Evolutionary conservation across 2,113 vertebrate species (phyloP).

Genomic region (Tretioscincus oriximinensis): DNA sequence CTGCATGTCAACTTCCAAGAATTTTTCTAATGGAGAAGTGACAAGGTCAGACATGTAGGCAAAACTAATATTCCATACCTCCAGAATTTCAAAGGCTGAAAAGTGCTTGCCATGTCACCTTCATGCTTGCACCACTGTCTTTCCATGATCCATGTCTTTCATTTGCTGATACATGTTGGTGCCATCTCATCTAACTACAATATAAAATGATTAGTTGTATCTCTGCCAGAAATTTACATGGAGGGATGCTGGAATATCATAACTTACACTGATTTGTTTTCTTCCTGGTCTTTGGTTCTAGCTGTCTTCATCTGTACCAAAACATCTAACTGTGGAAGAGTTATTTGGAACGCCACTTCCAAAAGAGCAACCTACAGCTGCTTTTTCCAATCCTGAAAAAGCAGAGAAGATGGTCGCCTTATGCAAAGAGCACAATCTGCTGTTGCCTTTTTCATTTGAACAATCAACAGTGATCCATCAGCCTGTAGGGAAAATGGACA

Average conservation of each 20-base stretch:
- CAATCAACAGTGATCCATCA: constrained; percentile 72
- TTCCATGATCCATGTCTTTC: too few species aligned
- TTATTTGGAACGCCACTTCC: constrained; percentile 90
- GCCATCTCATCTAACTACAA: too few species aligned
- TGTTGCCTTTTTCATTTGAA: constrained; percentile 77
- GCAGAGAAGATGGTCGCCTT: constrained; percentile 69
- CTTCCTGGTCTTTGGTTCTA: constrained; percentile 61
- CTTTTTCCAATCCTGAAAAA: constrained; percentile 66
- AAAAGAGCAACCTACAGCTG: constrained; percentile 80
- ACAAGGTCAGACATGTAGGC: too few species aligned
- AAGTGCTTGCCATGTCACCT: too few species aligned
- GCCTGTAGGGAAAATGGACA: constrained; percentile 68
- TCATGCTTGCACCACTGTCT: too few species aligned
- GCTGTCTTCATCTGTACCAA: constrained; percentile 82
- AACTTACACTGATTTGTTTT: constrained; percentile 13
- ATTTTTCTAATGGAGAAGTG: too few species aligned
- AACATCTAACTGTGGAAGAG: constrained; percentile 98
- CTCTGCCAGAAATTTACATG: fast-evolving
- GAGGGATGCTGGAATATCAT: not conserved
- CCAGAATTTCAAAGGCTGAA: too few species aligned
- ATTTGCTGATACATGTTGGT: too few species aligned
- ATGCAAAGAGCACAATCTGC: constrained; percentile 73
- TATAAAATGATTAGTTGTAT: not conserved
- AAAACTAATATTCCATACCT: too few species aligned
- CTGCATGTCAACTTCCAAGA: too few species aligned